Base-by-base conservation (phyloP, 2,888 invertebrate genomes). In the Hololepta plana region DNA sequence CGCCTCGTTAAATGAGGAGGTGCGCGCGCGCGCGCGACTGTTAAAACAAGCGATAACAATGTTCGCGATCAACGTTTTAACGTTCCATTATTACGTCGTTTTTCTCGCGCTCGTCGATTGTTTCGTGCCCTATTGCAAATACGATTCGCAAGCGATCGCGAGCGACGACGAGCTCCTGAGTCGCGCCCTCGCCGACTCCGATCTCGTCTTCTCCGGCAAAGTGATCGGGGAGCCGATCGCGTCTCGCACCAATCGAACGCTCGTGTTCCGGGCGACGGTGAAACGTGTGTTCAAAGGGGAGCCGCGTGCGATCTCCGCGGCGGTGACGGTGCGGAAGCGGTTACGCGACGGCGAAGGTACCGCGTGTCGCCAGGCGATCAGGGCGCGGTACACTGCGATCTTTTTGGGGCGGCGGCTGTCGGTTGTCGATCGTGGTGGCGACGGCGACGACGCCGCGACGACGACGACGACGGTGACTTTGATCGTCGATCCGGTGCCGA, bases 171-270 rank as follows among this genome's bases (percentile, higher is more conserved):
- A 42, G 17, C 39, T 39, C 24, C 42, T 53, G 17, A 32, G 34
- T 12, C 39, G 40, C 23, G 40, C 39, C 32, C 46, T 53, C 14
- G 34, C 35, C 8, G 34, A 36, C 13, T 38, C 53, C 2, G 44
- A 48, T 32, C 46, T 44, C 27, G 48, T 53, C 24, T 53, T 54
- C 35, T 51, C 53, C 26, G 54, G 52, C 10, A 53, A 51, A 40
- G 50, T 54, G 31, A 44, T 43, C 15, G 46, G 47, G 35, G 47
- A 51, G 29, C 36, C 52, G 20, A 36, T 37, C 15, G 27, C 30
- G 19, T 36, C 43, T 15, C 34, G 34, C 16, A 29, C 33, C 22
- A 48, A 50, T 30, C 38, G 39, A 27, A 42, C 42, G 11, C 43
- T 53, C 24, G 30, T 37, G 15, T 53, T 53, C 31, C 40, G 41